Evolutionary conservation across 1,140 invertebrate species (phyloP).

Genomic region (Drosophila malerkotliana): DNA sequence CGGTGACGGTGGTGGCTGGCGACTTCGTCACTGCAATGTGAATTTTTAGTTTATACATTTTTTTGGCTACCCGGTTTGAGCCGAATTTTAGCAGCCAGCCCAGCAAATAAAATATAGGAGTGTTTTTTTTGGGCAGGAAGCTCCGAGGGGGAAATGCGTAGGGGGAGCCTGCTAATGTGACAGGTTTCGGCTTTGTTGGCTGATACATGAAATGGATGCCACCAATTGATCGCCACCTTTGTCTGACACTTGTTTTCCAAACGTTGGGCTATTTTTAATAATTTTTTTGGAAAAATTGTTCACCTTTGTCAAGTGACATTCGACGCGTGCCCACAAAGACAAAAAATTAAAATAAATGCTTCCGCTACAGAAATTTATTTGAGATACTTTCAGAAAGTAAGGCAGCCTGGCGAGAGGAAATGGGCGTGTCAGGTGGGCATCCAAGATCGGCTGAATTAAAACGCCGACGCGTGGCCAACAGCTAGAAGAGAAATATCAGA

Average conservation of each 20-base stretch:
- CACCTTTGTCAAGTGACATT: conserved; percentile 27
- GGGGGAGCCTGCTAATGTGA: conserved; percentile 29
- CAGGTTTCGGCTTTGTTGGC: conserved; percentile 31
- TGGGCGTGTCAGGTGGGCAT: conserved; percentile 48
- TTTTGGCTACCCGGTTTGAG: conserved; percentile 49
- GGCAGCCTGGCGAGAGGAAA: conserved; percentile 30
- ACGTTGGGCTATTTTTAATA: conserved; percentile 37
- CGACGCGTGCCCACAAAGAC: conserved; percentile 30
- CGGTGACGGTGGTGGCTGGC: not conserved
- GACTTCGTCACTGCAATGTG: conserved; percentile 15
- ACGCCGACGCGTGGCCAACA: conserved; percentile 59
- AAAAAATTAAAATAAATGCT: conserved; percentile 55
- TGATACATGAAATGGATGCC: conserved; percentile 28
- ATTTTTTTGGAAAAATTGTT: conserved; percentile 22
- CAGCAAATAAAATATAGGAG: not conserved
- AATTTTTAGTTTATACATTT: conserved; percentile 21
- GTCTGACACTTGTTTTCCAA: conserved; percentile 43
- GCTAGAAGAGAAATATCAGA: conserved; percentile 29
- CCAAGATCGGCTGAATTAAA: conserved; percentile 56
- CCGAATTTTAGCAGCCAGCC: conserved; percentile 28
- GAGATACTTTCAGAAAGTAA: conserved; percentile 29
- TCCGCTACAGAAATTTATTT: conserved; percentile 61
- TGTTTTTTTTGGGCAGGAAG: conserved; percentile 9
- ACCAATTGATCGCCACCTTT: conserved; percentile 46
- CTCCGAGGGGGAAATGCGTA: conserved; percentile 11